Base-by-base conservation (phyloP, 2,113 vertebrate species). In the Peromyscus polionotus region DNA sequence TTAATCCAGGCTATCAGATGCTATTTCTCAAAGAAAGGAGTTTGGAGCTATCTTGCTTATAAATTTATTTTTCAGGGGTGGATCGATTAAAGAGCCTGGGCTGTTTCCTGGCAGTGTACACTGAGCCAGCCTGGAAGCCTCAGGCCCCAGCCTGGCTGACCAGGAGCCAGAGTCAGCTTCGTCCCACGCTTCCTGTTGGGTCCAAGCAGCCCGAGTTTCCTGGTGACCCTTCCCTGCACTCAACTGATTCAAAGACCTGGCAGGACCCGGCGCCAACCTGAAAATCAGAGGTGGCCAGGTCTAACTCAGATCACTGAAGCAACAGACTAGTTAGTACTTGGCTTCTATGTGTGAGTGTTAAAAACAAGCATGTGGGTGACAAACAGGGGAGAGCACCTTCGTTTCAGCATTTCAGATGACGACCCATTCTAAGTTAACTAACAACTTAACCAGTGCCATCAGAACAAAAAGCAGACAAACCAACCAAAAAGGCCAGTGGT, bases 171-270 rank as follows among this genome's bases (percentile, higher is more conserved):
- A 65, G 80, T 76, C 33, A 89, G 93, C 89, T 88, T 88, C 95
- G 0, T 93, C 96, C 97, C 89, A 96, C 83, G 36, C 97, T 98
- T 95, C 97, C 97, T 95, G 95, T 94, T 9, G 91, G 91, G 89
- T 61, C 95, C 68, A 5, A 12, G 93, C 95, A 93, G 95, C 94
- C 95, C 13, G 76, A 81, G 94, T 87, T 97, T 97, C 96, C 97
- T 93, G 91, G 92, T 87, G 97, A 97, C 95, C 92, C 95, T 94
- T 96, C 90, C 89, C 87, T 96, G 96, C 97, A 93, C 96, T 87
- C 95, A 90, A 93, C 91, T 79, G 72, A 97, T 93, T 97, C 95
- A 96, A 98, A 97, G 68, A 77, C 67, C 93, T 89, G 93, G 96
- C 96, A 75, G 93, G 92, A 61, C 89, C 67, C 54, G 19, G 79